Base-by-base conservation (phyloP, 2,888 invertebrate species). In the Dynastes maya region DNA sequence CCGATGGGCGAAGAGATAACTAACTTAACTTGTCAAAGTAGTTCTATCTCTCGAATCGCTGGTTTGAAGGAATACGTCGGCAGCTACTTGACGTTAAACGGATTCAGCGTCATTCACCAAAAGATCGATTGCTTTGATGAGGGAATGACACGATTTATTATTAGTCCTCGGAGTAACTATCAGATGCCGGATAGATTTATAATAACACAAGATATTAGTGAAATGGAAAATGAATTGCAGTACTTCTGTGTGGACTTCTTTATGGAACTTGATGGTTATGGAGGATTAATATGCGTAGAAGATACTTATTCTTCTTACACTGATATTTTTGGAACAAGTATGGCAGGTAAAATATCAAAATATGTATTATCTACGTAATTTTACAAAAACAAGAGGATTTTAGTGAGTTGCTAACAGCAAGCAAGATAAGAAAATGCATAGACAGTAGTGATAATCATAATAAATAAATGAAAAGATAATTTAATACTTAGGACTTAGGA, bases 191-290 rank as follows among this genome's bases (percentile, higher is more conserved):
- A 45, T 11, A 22, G 63, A 29, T 70, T 61, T 63, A 29, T 72
- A 6, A 16, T 79, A 8, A 77, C 74, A n/a, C 58, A 72, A 40
- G 68, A 77, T 58, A 55, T 79, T 16, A 9, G 16, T 9, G 67
- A 72, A n/a, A 27, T 79, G 58, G 70, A 70, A 45, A 37, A 67
- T 13, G 77, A 72, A 13, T 40, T 68, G 37, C 49, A 79, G 51
- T 29, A 72, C 16, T 79, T 79, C 58, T 79, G 79, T 37, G 68
- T 79, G 51, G 79, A 79, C 74, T 79, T 64, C 58, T 77, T 77
- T 27, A 55, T 4, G 32, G 77, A 77, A 13, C 9, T 58, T 9
- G 49, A 68, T 29, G 65, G 40, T 8, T 77, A 67, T 58, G 77
- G 45, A 13, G 79, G 76, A 40, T 11, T 79, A 58, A 65, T 77